A percentile compares a stretch with the other conserved stretches of the same genome.
Conservation (phyloP, 2,113 vertebrate genomes). For the human region DNA sequence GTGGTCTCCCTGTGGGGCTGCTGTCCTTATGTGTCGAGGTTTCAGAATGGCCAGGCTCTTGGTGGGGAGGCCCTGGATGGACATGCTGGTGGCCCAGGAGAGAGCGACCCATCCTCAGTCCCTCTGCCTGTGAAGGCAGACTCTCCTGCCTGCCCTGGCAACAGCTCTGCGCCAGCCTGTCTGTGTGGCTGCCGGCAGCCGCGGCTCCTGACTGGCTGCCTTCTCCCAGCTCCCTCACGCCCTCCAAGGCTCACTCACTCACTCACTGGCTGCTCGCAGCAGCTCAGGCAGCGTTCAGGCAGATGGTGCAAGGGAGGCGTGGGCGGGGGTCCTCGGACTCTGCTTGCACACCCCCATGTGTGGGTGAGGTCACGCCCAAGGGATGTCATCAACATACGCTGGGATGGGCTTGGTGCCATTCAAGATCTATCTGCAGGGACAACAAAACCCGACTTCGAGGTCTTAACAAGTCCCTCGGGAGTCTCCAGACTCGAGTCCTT, state of each 20-base stretch:
- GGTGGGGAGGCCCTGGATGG: not conserved
- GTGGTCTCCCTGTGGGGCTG: accelerated
- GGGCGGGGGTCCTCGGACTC: not conserved
- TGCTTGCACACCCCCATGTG: accelerated
- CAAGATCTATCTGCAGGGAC: not conserved
- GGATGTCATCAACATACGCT: not conserved
- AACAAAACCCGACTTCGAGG: not conserved
- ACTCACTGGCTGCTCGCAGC: not conserved
- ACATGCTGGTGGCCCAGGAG: not conserved
- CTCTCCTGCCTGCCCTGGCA: conserved; percentile 68
- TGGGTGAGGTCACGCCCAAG: not conserved
- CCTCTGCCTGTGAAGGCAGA: conserved; percentile 61
- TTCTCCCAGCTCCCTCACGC: not conserved
- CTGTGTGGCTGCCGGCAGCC: conserved; percentile 60
- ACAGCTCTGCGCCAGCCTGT: conserved; percentile 72
- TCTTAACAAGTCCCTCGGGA: conserved; percentile 29
- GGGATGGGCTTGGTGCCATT: not conserved
- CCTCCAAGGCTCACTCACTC: not conserved
- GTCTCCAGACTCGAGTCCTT: not conserved
- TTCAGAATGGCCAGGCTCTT: not conserved
- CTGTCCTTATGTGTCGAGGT: not conserved
- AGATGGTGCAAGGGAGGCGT: not conserved
- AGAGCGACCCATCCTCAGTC: not conserved
- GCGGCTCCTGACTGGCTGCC: conserved; percentile 70
- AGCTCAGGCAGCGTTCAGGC: not conserved